These are phyloP conservation scores for Drosophila seguyi DNA, from an alignment of 1,140 invertebrate species.

Conservation along the genomic window DNA sequence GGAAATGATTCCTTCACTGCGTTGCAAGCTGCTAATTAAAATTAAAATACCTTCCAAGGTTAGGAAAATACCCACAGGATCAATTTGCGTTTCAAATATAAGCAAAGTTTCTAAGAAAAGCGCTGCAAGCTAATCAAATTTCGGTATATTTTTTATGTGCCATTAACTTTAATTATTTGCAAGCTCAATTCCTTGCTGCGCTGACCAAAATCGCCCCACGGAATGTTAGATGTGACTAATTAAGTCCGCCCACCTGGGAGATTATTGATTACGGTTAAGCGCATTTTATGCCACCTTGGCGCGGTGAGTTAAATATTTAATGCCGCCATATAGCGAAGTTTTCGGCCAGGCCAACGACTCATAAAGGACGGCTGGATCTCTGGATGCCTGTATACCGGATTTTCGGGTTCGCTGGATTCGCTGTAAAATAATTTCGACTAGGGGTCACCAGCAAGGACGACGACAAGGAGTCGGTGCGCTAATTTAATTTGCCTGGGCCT, in stretches of 20 bases:
- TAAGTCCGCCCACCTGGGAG: conserved; percentile 21
- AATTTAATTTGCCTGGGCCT: conserved; percentile 76
- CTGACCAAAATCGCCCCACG: neutral
- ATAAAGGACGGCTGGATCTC: conserved; percentile 14
- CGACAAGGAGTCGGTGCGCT: conserved; percentile 47
- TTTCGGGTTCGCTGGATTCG: conserved; percentile 18
- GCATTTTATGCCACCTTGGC: conserved; percentile 20
- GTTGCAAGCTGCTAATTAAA: too few species aligned
- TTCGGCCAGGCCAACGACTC: conserved; percentile 15
- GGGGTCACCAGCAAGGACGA: conserved; percentile 40
- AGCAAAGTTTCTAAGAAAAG: neutral
- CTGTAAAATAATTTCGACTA: conserved; percentile 23
- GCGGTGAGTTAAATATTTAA: conserved; percentile 37
- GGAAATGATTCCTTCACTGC: too few species aligned
- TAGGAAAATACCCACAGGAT: neutral
- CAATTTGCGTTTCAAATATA: neutral
- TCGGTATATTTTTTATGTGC: conserved; percentile 11
- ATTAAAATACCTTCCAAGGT: too few species aligned
- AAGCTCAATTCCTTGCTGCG: neutral
- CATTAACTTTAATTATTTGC: conserved; percentile 47
- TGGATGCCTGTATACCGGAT: neutral
- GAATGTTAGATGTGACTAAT: conserved; percentile 26
- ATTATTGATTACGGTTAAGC: conserved; percentile 38
- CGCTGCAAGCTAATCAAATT: conserved; percentile 23
- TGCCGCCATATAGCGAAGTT: conserved; percentile 9